Base-by-base conservation (phyloP, 1,140 invertebrate genomes). In the Micrasema minimum region DNA sequence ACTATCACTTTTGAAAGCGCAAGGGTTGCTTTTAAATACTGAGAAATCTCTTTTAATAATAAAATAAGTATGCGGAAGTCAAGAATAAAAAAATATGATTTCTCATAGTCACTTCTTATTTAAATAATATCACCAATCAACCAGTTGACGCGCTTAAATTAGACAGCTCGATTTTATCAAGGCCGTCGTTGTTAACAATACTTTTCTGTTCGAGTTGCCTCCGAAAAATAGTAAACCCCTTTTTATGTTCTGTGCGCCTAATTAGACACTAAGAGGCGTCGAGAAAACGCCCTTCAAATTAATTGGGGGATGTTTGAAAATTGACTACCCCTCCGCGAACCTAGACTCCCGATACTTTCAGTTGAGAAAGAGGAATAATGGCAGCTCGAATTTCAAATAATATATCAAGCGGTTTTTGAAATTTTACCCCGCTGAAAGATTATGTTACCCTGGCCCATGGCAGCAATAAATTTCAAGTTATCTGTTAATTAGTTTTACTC, bases 281-380 rank as follows among this genome's bases (percentile, higher is more conserved):
- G 73, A 71, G 55, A 48, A 75, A 75, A 72, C 74, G 70, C 74
- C 70, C 74, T 72, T 75, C 61, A 75, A 75, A 75, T 75, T 75
- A 75, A 75, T 75, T 75, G 70, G 70, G 73, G 69, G 62, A 48
- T 71, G 72, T 71, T 71, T 69, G 64, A 23, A 68, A 75, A 75
- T 75, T 75, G 71, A 75, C 69, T 72, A 69, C 70, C 67, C 67
- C 74, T 70, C 41, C 48, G 50, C 45, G 37, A 23, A 12, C 10
- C 59, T 11, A 6, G 45, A 18, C 55, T 20, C 43, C 20, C 51
- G 51, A 68, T 68, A 68, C 67, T 69, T 48, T 69, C 67, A 50
- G 20, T 48, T 31, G 62, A 38, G 9, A 59, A 22, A 45, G 23
- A 71, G 45, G 37, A 71, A 53, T 53, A 68, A 75, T 71, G 31